Base-by-base conservation (phyloP, 2,113 vertebrate genomes). In the Ardeotis arabs region DNA sequence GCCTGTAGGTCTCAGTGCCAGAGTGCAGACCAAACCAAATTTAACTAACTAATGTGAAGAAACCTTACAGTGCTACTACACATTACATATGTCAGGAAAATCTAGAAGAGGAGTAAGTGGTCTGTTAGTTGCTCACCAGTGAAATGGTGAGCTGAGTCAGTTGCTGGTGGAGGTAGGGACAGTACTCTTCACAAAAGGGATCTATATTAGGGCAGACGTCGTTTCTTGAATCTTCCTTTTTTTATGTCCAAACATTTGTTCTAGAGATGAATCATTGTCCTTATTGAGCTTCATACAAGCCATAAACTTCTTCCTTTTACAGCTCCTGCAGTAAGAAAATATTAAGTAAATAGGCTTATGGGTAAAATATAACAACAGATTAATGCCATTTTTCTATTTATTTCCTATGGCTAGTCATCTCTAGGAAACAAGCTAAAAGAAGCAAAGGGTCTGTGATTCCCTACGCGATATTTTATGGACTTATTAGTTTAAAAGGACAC, bases 241-340 rank as follows among this genome's bases (percentile, higher is more conserved):
- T 90, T 44, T 44, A 64, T 90, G 64, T 62, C 63, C 79, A 93
- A 90, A 77, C 85, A 86, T 95, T 96, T 96, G 72, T 85, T 89
- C 69, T 90, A 63, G 88, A 88, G 85, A 84, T 95, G 96, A 96
- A 95, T 96, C 90, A 94, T 62, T 62, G n/a, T 60, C 72, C 76
- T 87, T 84, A 93, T 37, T 90, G 92, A 94, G 76, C 80, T 92
- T 89, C 86, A 87, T 23, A 35, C n/a, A 60, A 88, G 29, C 56
- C 50, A 78, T 88, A 90, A 93, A 88, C 2, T 14, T 75, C 93
- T 93, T 88, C 28, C 68, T 89, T 92, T 96, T 94, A 89, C 60
- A 93, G 80, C 56, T 93, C 45, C 39, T 87, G 76, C 53, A 72
- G 45, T 87, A 94, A 89, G 89, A 96, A 94, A 94, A 88, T 70